Base-by-base conservation (phyloP, 2,888 invertebrate genomes). In the Zonitis immaculata region DNA sequence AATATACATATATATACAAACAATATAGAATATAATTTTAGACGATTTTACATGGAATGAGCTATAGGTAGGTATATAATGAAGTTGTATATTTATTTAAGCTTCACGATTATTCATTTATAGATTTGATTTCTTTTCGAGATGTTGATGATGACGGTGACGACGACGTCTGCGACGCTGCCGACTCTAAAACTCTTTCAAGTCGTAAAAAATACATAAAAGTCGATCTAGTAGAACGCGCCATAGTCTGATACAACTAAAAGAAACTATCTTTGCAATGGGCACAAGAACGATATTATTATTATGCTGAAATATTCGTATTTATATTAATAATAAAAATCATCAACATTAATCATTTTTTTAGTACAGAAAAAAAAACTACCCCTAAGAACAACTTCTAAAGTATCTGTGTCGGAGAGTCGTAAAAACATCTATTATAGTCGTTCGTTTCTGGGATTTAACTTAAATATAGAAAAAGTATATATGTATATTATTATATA, bases 211-310 rank as follows among this genome's bases (percentile, higher is more conserved):
- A 67, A 64, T 63, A 58, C 67, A 68, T 70, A 70, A 70, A 69
- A 70, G 65, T 66, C 69, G 68, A 70, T 70, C 69, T 69, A 70
- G 64, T 70, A 68, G 68, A 70, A 70, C 67, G 65, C 67, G 66
- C 66, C 66, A 16, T 12, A 27, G 27, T 7, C 27, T 32, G 6
- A 14, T 14, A 32, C 14, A 16, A 16, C 8, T 1, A 35, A 16
- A 35, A 14, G 7, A 35, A 16, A 35, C 7, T 16, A 35, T 35
- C 16, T 16, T 16, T 35, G 35, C 35, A 35, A 8, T 8, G 16
- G 16, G 16, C 14, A 8, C 1, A 14, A 35, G 12, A 5, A 30
- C 6, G n/a, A n/a, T n/a, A n/a, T 6, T 35, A 35, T 16, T 35
- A 35, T 16, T 35, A 8, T 9, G 9, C 6, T 11, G 4, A 32